Percentiles rank a stretch among this genome's conserved stretches.
phyloP scores from a whole-genome alignment of 2,113 vertebrate genomes.

The Eidolon helvum region DNA sequence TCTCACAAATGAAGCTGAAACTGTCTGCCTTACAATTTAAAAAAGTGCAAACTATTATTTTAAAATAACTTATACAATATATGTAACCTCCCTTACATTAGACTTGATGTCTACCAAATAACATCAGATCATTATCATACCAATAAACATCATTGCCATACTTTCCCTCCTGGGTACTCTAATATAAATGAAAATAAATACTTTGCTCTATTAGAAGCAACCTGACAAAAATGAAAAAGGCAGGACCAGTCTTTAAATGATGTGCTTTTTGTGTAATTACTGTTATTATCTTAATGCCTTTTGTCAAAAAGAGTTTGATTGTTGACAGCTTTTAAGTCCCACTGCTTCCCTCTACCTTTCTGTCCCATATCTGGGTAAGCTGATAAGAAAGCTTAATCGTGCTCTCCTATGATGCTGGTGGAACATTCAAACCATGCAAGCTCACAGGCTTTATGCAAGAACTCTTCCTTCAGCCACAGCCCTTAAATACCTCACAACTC shows the following conservation, averaged over 20 bases:
- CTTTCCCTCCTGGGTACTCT: neutral
- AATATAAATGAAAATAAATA: neutral
- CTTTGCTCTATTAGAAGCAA: neutral
- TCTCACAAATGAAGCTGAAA: neutral
- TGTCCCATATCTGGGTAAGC: neutral
- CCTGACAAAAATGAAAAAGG: neutral
- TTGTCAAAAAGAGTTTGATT: neutral
- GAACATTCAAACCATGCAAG: neutral
- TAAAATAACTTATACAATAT: neutral
- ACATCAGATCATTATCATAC: neutral
- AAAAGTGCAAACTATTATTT: neutral
- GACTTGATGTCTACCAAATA: neutral
- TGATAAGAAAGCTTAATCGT: neutral
- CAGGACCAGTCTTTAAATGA: neutral
- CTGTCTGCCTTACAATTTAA: neutral
- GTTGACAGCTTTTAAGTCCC: neutral
- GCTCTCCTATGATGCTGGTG: neutral
- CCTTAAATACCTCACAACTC: neutral
- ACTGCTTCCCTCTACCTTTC: neutral
- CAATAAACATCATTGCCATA: neutral
- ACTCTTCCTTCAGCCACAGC: neutral
- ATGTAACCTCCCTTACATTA: neutral
- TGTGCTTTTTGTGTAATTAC: neutral
- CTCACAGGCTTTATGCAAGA: neutral
- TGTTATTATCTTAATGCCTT: neutral